Conservation (phyloP, 2,888 invertebrate genomes). For the Heteropelma amictum region DNA sequence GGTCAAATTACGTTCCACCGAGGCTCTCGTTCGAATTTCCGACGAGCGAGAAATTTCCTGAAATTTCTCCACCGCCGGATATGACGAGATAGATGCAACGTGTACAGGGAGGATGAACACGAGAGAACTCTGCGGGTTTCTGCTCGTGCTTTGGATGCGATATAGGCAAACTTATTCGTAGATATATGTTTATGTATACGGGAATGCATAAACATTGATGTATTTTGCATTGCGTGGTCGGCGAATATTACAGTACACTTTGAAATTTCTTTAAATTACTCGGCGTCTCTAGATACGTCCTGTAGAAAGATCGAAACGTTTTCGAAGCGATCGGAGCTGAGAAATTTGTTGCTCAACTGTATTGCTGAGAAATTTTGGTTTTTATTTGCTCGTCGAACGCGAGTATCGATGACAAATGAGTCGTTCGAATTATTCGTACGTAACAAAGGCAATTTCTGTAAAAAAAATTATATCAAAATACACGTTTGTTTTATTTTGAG, state of each 20-base stretch:
- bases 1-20: conserved; percentile 50
- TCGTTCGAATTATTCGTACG: too few species aligned
- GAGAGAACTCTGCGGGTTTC: neutral
- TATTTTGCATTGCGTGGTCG: neutral
- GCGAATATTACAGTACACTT: neutral
- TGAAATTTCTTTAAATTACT: too few species aligned
- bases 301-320: too few species aligned
- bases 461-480: too few species aligned
- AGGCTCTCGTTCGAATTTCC: conserved; percentile 52
- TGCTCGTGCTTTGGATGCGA: neutral
- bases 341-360: too few species aligned
- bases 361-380: too few species aligned
- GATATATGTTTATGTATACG: neutral
- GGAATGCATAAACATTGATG: neutral
- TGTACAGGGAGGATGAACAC: neutral
- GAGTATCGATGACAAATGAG: too few species aligned
- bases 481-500: too few species aligned
- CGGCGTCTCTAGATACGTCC: too few species aligned
- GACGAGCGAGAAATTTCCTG: conserved; percentile 53
- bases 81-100: conserved; percentile 2
- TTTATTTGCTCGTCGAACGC: too few species aligned
- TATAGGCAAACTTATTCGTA: neutral
- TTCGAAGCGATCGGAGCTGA: too few species aligned
- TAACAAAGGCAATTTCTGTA: too few species aligned
- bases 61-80: conserved; percentile 42